A percentile compares a stretch with the other conserved stretches of the same genome.
phyloP scores from a whole-genome alignment of 1,140 invertebrate species.

The Adelges cooleyi region DNA sequence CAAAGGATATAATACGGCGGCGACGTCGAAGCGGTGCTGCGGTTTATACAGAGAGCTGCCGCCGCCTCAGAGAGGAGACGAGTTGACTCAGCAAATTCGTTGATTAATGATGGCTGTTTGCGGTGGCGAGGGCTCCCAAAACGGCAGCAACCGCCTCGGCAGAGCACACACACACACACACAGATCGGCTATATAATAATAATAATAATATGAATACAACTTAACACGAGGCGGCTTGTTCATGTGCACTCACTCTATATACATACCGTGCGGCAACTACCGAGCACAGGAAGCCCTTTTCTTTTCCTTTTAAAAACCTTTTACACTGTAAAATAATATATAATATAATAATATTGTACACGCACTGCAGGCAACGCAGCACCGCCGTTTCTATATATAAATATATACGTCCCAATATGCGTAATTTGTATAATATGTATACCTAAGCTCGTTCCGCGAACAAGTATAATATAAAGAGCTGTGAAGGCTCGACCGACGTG shows the following conservation, averaged over 20 bases:
- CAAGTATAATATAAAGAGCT: too few species aligned
- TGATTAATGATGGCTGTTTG: conserved; percentile 28
- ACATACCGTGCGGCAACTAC: not conserved
- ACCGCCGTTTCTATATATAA: too few species aligned
- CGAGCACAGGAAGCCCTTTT: conserved; percentile 21
- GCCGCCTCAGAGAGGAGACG: not conserved
- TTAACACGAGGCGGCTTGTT: conserved; percentile 25
- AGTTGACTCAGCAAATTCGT: conserved; percentile 28
- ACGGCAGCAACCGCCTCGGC: not conserved
- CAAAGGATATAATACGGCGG: conserved; percentile 7
- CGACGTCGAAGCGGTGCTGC: not conserved
- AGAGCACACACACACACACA: not conserved
- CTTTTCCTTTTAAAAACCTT: conserved; percentile 26
- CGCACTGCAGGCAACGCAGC: too few species aligned
- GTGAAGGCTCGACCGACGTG: too few species aligned
- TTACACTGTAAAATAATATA: conserved; percentile 9
- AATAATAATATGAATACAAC: conserved; percentile 22
- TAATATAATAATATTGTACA: not conserved
- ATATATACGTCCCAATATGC: too few species aligned
- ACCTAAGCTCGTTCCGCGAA: too few species aligned
- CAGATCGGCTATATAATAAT: conserved; percentile 3
- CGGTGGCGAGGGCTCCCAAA: not conserved
- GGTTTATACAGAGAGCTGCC: not conserved
- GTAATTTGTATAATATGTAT: too few species aligned
- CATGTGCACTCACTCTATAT: too few species aligned